A percentile compares a stretch with the other conserved stretches of the same genome.
These are phyloP conservation scores for Erebia aethiops DNA, from an alignment of 2,888 invertebrate genomes.

Conservation along the genomic window DNA sequence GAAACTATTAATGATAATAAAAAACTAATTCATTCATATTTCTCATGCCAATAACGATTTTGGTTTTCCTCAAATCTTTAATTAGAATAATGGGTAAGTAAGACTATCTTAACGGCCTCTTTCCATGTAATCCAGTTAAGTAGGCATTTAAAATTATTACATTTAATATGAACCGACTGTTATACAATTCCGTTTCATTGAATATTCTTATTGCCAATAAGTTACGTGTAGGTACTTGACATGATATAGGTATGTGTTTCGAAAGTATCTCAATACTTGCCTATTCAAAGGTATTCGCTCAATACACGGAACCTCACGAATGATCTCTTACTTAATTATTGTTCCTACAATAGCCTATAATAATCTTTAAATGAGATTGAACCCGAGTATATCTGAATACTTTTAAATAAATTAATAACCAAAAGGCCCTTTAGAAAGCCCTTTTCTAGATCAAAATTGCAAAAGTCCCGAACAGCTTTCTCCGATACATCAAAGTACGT, in stretches of 20 bases:
- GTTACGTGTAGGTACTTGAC: constrained; percentile 16
- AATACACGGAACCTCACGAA: constrained; percentile 7
- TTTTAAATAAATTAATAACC: too few species aligned
- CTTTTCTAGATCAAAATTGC: too few species aligned
- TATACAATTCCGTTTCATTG: constrained; percentile 16
- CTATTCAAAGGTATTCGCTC: constrained; percentile 1
- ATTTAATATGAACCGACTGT: constrained; percentile 1
- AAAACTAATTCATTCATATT: too few species aligned
- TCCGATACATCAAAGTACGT: too few species aligned
- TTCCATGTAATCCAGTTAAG: background rate
- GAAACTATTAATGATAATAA: too few species aligned
- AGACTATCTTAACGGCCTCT: background rate
- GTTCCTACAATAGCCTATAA: too few species aligned
- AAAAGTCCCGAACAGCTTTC: too few species aligned
- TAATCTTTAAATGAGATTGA: too few species aligned
- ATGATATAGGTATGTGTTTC: constrained; percentile 22
- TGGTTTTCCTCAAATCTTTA: too few species aligned
- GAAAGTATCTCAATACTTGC: constrained; percentile 26
- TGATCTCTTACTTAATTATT: background rate
- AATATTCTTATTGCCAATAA: constrained; percentile 24
- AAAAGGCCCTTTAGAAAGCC: too few species aligned
- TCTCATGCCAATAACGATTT: too few species aligned
- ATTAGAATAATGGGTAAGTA: background rate
- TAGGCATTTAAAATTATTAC: background rate
- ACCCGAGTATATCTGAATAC: too few species aligned